These are phyloP conservation scores for Plectropomus leopardus DNA, from an alignment of 2,113 vertebrate genomes.

Conservation along the genomic window DNA sequence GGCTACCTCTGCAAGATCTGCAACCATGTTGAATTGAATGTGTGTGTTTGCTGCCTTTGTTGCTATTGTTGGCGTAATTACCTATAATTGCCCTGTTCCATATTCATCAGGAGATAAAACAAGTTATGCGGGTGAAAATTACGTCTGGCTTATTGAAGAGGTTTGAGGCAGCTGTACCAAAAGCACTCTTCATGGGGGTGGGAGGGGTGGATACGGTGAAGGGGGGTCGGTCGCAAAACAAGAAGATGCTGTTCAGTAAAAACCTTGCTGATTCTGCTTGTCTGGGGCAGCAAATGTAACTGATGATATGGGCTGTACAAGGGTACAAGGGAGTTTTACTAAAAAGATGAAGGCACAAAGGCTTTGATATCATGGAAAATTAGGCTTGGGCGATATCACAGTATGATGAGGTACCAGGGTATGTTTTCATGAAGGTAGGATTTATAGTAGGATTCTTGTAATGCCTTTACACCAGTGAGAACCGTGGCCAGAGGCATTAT, in stretches of 20 bases:
- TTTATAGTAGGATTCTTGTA: background rate
- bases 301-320: too few relatives aligned
- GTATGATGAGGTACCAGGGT: too few relatives aligned
- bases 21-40: slow-evolving; percentile 56
- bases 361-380: too few relatives aligned
- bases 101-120: slow-evolving; percentile 89
- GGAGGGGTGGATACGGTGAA: background rate
- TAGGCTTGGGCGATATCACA: too few relatives aligned
- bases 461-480: too few relatives aligned
- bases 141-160: slow-evolving; percentile 72
- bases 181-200: slow-evolving; percentile 37
- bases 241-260: too few relatives aligned
- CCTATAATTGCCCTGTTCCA: slow-evolving; percentile 88
- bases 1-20: slow-evolving; percentile 64
- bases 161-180: slow-evolving; percentile 68
- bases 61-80: slow-evolving; percentile 87
- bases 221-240: too few relatives aligned
- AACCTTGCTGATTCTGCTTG: background rate
- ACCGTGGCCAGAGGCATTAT: too few relatives aligned
- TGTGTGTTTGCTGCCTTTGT: slow-evolving; percentile 82
- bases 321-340: background rate
- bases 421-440: background rate
- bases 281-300: background rate
- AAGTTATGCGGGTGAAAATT: slow-evolving; percentile 75
- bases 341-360: background rate